A percentile compares a stretch with the other conserved stretches of the same genome.
Conservation (phyloP, 1,140 invertebrate genomes). For the Zeugodacus cucurbitae region DNA sequence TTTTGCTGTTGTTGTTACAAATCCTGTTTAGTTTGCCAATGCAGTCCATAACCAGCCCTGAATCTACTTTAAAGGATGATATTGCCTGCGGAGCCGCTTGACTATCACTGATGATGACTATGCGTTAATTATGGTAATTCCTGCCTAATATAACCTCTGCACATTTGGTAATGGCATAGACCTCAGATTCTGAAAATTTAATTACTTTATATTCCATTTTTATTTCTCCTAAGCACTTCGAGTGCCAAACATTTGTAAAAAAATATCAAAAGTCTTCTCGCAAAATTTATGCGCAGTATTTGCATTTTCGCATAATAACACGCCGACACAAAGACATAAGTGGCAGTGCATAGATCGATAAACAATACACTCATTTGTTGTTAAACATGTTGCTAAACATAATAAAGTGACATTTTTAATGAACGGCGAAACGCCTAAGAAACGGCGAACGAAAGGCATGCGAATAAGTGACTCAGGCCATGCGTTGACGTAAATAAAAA, state of each 20-base stretch:
- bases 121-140: no score
- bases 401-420: conserved; percentile 11
- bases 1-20: no score
- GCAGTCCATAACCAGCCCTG: no score
- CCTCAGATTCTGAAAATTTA: not conserved
- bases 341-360: not conserved
- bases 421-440: not conserved
- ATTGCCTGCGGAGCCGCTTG: no score
- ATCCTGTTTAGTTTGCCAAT: no score
- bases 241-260: no score
- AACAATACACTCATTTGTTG: not conserved
- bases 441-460: not conserved
- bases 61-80: no score
- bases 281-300: not conserved
- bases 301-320: conserved; percentile 18
- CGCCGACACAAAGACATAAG: not conserved
- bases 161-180: no score
- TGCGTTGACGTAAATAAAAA: not conserved
- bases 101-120: no score
- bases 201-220: not conserved
- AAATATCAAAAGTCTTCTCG: not conserved
- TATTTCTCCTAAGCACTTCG: not conserved
- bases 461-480: not conserved
- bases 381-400: not conserved
- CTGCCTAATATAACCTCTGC: no score